Base-by-base conservation (phyloP, 2,113 vertebrate species). In the Emydura subglobosa region DNA sequence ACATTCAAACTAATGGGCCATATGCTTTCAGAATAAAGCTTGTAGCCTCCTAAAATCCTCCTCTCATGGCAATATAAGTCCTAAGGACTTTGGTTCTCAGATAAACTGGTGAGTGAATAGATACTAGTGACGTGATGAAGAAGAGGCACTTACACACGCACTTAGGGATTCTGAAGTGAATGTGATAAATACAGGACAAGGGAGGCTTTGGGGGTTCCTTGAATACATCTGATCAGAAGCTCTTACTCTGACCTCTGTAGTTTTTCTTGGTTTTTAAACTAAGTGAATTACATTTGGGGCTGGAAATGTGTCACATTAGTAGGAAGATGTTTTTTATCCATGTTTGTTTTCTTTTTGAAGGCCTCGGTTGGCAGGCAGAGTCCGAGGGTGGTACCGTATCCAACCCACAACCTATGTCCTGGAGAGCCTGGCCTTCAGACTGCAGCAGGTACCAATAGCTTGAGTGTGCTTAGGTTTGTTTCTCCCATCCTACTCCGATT, bases 291-390 rank as follows among this genome's bases (percentile, higher is more conserved):
- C 5, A 0, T 21, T 91, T 5, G 21, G 34, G 89, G 57, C 79
- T 68, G 91, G 82, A 39, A 53, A 42, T 1, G 0, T 19, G n/a
- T 59, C 6, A 16, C 4, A 0, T 12, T 57, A 91, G 49, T 44
- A 27, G 78, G 81, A 50, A 21, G 44, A n/a, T 85, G 4, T 92
- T 79, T 90, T 87, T 92, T 34, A 95, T 17, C 8, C 1, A 0
- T 81, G 7, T 47, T 82, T 7, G 76, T 55, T 85, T 53, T 97
- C 53, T 87, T 86, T 85, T 82, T 5, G 1, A 91, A 98, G 98
- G 98, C 98, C 97, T 98, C 98, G 2, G 92, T 98, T 72, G 98
- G 98, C 95, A 96, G 97, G 95, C 98, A 98, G 96, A 98, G 98
- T 54, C 98, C 98, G 0, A 88, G 97, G 21, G 96, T 97, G 93